Percentiles rank a stretch among this genome's conserved stretches.
Evolutionary conservation across 2,888 invertebrate species (phyloP).

Genomic region (Drosophila birchii): DNA sequence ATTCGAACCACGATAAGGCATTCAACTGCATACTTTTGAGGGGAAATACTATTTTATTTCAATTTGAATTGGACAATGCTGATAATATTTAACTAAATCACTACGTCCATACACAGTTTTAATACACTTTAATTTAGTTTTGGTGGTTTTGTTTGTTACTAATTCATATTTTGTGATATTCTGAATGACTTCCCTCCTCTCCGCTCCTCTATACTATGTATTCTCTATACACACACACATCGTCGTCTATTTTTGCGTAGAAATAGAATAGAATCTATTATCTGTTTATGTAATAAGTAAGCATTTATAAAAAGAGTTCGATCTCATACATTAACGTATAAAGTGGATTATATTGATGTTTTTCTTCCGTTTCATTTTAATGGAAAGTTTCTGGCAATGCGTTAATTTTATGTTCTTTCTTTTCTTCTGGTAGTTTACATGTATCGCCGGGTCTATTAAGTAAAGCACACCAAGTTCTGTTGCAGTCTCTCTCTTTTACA

Average conservation of each 20-base stretch:
- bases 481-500: constrained; percentile 71
- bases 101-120: constrained; percentile 66
- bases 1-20: not conserved
- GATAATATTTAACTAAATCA: constrained; percentile 72
- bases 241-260: constrained; percentile 45
- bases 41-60: constrained; percentile 64
- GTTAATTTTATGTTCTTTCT: constrained; percentile 4
- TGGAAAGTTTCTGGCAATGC: constrained; percentile 32
- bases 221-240: constrained; percentile 61
- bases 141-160: constrained; percentile 66
- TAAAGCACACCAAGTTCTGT: constrained; percentile 77
- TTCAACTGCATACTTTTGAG: constrained; percentile 22
- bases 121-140: constrained; percentile 76
- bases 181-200: constrained; percentile 21
- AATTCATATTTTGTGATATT: constrained; percentile 60
- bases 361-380: constrained; percentile 1
- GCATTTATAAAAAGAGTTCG: constrained; percentile 66
- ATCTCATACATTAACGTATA: constrained; percentile 32
- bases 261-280: constrained; percentile 31
- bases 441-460: constrained; percentile 56
- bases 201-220: constrained; percentile 14
- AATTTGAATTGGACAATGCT: constrained; percentile 64
- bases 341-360: constrained; percentile 22
- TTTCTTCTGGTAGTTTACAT: constrained; percentile 35
- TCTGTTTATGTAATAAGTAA: constrained; percentile 61